Evolutionary conservation across 2,888 invertebrate species (phyloP).

Genomic region (Sclerodermus sp.): DNA sequence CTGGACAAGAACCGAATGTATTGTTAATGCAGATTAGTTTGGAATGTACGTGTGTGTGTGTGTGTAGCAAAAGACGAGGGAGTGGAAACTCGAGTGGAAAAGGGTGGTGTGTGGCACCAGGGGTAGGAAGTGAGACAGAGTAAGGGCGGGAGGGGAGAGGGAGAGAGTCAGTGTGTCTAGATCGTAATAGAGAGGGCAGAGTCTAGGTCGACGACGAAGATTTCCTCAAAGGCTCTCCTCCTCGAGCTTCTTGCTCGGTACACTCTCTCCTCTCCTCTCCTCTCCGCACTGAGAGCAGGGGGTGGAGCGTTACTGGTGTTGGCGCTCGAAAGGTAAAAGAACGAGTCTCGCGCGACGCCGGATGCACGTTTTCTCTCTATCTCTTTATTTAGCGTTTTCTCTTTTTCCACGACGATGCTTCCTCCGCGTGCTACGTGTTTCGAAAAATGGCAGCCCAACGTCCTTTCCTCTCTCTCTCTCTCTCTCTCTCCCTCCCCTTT

Average conservation of each 20-base stretch:
- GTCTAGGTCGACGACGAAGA: conserved; percentile 35
- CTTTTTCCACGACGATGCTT: too few species aligned
- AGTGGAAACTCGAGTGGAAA: too few species aligned
- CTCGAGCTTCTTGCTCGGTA: background rate
- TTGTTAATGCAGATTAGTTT: conserved; percentile 32
- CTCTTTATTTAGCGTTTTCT: too few species aligned
- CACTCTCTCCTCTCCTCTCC: background rate
- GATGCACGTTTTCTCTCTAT: too few species aligned
- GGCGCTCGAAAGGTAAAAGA: too few species aligned
- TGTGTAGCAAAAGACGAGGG: background rate
- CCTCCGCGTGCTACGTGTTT: background rate
- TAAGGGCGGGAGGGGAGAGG: background rate
- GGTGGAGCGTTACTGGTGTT: too few species aligned
- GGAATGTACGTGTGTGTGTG: conserved; percentile 16
- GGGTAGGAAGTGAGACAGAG: too few species aligned
- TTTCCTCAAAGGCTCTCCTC: conserved; percentile 40
- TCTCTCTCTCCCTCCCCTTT: too few species aligned
- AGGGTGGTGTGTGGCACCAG: too few species aligned
- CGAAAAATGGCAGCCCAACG: conserved; percentile 10
- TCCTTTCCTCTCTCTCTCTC: too few species aligned
- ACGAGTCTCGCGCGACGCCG: too few species aligned
- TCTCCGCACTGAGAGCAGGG: too few species aligned
- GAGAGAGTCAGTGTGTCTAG: background rate
- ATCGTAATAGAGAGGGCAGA: conserved; percentile 13
- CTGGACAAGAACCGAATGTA: conserved; percentile 16